Conservation (phyloP, 2,797 vertebrate species). For the Microhierax caerulescens region DNA sequence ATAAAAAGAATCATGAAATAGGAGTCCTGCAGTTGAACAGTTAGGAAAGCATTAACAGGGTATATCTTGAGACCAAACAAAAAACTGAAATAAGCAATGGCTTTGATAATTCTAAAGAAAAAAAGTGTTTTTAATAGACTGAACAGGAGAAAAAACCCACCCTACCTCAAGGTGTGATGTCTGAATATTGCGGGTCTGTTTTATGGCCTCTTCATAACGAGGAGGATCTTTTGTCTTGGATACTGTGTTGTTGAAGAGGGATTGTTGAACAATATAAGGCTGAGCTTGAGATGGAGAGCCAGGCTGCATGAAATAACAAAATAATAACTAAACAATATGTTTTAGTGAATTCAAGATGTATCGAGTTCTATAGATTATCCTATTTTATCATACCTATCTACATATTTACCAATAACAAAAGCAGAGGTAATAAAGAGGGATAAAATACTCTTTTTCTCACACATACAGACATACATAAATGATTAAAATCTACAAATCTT, state of each 20-base stretch:
- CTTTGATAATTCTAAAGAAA: not conserved
- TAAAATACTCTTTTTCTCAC: not conserved
- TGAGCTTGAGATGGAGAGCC: constrained; percentile 75
- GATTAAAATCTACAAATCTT: not conserved
- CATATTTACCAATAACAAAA: not conserved
- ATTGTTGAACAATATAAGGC: constrained; percentile 72
- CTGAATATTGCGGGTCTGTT: constrained; percentile 86
- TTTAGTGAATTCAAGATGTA: not conserved
- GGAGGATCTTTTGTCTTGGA: constrained; percentile 92
- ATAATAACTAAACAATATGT: not conserved
- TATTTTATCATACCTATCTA: not conserved
- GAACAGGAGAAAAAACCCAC: not conserved
- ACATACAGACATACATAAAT: not conserved
- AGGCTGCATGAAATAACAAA: constrained; percentile 70
- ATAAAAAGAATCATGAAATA: not conserved
- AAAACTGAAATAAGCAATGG: not conserved
- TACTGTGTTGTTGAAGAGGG: constrained; percentile 78
- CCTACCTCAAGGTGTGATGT: constrained; percentile 73
- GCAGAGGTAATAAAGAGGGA: not conserved
- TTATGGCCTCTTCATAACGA: constrained; percentile 94
- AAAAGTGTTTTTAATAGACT: not conserved
- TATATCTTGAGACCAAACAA: not conserved
- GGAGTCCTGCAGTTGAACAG: not conserved
- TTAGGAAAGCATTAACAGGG: not conserved
- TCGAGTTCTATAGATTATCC: not conserved